Evolutionary conservation across 2,888 invertebrate genomes (phyloP).

Genomic region (Platycnemis pennipes): DNA sequence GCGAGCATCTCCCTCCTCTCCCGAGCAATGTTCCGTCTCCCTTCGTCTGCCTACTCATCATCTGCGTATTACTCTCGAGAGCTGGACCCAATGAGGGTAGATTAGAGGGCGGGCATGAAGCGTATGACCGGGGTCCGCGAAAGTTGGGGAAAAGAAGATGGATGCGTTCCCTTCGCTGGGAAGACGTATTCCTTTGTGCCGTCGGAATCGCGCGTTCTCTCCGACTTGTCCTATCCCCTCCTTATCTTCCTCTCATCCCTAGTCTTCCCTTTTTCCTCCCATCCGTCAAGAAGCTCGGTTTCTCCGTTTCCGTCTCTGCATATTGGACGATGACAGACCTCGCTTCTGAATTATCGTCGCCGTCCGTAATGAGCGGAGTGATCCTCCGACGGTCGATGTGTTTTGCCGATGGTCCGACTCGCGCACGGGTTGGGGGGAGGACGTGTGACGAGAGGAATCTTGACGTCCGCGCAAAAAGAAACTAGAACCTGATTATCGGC

Average conservation of each 20-base stretch:
- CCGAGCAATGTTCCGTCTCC: neutral
- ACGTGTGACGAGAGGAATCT: neutral
- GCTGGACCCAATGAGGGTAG: neutral
- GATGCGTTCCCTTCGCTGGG: neutral
- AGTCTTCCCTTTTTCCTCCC: neutral
- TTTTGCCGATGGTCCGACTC: neutral
- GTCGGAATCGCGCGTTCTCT: neutral
- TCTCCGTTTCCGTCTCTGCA: neutral
- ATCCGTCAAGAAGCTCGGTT: neutral
- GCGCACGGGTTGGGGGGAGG: neutral
- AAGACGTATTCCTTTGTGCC: neutral
- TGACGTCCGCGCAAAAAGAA: neutral
- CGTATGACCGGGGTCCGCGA: neutral
- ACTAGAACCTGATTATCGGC: conserved; percentile 2
- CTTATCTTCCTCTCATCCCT: neutral
- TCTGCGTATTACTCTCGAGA: neutral
- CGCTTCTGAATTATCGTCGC: neutral
- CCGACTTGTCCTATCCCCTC: neutral
- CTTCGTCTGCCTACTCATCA: neutral
- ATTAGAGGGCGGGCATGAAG: neutral
- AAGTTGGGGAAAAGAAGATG: conserved; percentile 4
- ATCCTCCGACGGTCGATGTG: neutral
- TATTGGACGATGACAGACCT: neutral
- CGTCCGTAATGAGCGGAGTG: neutral
- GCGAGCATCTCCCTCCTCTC: neutral